Evolutionary conservation across 30 jellyfish, hydroid and myxozoan genomes (phyloP), one percentile per base, ranked within the genome.

Genomic region (Rhopilema esculentum): DNA sequence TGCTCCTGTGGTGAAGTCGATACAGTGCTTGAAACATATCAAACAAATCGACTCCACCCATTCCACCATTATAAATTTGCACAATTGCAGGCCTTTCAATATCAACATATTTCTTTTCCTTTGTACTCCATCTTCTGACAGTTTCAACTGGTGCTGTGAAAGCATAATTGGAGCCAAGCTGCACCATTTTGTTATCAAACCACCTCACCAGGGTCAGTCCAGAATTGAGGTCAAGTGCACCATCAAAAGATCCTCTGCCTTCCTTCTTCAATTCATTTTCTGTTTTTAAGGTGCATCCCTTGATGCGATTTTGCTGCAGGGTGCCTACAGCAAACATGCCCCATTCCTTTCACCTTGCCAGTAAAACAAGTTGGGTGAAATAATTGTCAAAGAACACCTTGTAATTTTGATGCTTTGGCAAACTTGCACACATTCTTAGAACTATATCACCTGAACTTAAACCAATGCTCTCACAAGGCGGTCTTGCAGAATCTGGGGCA

Each of bases 311-410:
- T 86, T 86, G 75, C n/a, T 75, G 30, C 62, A 86, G 29, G 33
- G 94, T 86, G 72, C 91, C 94, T 27, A 86, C 94, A 52, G 94
- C 83, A 26, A 17, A 75, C 74, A 86, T 62, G 92, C 84, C 83
- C 89, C 89, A 86, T 49, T 73, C 91, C 69, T 86, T 86, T 68
- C 73, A 31, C 75, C 61, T 86, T 49, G 82, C 18, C 66, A 77
- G 70, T 29, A 87, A 31, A 30, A 19, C 77, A 33, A 68, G 63
- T 32, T 62, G 74, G 61, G 88, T 87, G 80, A 87, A 77, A 32
- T 87, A 87, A 69, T 86, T 87, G 73, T 87, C 85, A 77, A 87
- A 87, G 62, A 50, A 66, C 30, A 87, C 72, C 53, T 87, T 87
- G 79, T 77, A 69, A 77, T 78, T 76, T 33, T 77, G 63, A 63